Base-by-base conservation (phyloP, 2,888 invertebrate genomes). In the Coenonympha glycerion region DNA sequence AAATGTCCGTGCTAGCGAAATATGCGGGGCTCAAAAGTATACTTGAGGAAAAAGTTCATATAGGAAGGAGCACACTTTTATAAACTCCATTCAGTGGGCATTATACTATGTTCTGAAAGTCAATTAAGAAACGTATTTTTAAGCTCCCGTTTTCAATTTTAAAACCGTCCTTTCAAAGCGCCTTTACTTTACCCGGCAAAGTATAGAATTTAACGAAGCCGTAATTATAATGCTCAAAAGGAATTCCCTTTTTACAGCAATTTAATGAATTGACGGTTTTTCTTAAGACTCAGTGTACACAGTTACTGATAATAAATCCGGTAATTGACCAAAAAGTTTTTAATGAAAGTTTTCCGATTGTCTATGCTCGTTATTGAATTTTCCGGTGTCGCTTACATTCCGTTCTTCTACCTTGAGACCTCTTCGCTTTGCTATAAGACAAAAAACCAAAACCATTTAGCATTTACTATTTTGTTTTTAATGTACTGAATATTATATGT, bases 141-240 rank as follows among this genome's bases (percentile, higher is more conserved):
- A 66, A 69, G 66, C 71, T 69, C 64, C 64, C 64, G 67, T 68
- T 69, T 76, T 72, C 69, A 72, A 70, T 74, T 74, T 76, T 73
- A 74, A 75, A 71, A 69, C 68, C 65, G 65, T 66, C 65, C 64
- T 71, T 73, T 74, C 65, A 76, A 73, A 74, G 68, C 69, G 64
- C 65, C 74, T 75, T 76, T 73, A 69, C 70, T 72, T 73, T 72
- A 69, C 73, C 69, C 71, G 70, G 71, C 69, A 71, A 73, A 75
- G 76, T 70, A 68, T 71, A 68, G 73, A 75, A 73, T 79, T 79
- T 79, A 79, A 81, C 74, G 83, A 79, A 76, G 76, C 69, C 73
- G 66, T 79, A 78, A 80, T 78, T 79, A 79, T 76, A 75, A 75
- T 73, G 73, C 68, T 76, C 65, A 73, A 77, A 78, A 73, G 75